A percentile compares a stretch with the other conserved stretches of the same genome.
Conservation (phyloP, 2,888 invertebrate species). For the Polydrusus tereticollis region DNA sequence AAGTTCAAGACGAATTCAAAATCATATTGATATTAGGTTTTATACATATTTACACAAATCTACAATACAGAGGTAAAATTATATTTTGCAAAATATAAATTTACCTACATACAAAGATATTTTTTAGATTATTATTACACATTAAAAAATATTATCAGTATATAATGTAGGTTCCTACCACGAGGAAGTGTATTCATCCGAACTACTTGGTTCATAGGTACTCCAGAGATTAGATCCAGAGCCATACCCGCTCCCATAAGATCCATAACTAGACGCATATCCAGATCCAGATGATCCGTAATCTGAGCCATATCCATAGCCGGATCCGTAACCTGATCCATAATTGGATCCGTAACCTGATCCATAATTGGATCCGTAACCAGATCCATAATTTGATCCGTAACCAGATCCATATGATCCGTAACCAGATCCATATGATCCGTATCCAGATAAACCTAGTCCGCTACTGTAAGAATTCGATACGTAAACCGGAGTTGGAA, state of each 20-base stretch:
- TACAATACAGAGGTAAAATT: too few relatives aligned
- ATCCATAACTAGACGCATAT: slow-evolving; percentile 30
- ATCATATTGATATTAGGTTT: too few relatives aligned
- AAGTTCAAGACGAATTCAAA: too few relatives aligned
- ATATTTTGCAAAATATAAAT: too few relatives aligned
- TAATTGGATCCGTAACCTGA: slow-evolving; percentile 9
- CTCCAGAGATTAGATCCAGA: slow-evolving; percentile 22
- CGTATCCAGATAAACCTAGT: neutral
- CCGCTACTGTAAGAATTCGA: neutral
- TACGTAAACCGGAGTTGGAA: slow-evolving; percentile 52
- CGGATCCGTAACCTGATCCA: slow-evolving; percentile 20
- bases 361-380: slow-evolving; percentile 16
- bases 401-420: neutral
- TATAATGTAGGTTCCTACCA: slow-evolving; percentile 27
- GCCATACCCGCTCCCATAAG: slow-evolving; percentile 21
- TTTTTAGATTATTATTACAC: too few relatives aligned
- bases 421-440: neutral
- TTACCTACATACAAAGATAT: too few relatives aligned
- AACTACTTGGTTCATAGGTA: slow-evolving; percentile 35
- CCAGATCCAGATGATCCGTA: neutral
- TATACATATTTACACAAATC: too few relatives aligned
- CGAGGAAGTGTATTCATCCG: neutral
- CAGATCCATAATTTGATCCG: slow-evolving; percentile 19
- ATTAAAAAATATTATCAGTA: too few relatives aligned
- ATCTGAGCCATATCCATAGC: slow-evolving; percentile 21